Conservation (phyloP, 2,888 invertebrate genomes). For the Morpho helenor region DNA sequence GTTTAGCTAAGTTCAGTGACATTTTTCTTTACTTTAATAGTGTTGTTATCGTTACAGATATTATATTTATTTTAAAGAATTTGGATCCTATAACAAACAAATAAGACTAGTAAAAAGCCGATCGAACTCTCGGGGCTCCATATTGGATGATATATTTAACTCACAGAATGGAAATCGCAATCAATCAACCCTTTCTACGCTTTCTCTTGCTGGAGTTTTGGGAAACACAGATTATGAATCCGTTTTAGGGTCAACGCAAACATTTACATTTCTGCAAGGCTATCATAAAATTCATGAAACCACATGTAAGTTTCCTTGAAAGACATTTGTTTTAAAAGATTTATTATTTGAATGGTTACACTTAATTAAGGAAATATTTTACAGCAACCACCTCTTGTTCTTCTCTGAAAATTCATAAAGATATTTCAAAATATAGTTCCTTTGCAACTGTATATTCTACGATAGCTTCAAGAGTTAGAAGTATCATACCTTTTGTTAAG, state of each 20-base stretch:
- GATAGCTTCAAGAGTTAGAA: conserved; percentile 78
- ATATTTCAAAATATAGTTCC: conserved; percentile 56
- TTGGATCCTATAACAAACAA: conserved; percentile 74
- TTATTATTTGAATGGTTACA: background rate
- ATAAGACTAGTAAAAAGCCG: conserved; percentile 62
- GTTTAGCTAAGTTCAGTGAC: background rate
- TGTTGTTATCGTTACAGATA: conserved; percentile 59
- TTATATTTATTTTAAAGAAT: conserved; percentile 76
- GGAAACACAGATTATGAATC: conserved; percentile 53
- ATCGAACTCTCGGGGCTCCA: conserved; percentile 68
- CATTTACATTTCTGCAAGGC: conserved; percentile 42
- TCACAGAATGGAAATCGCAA: conserved; percentile 43
- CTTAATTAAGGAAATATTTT: conserved; percentile 16
- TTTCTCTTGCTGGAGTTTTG: conserved; percentile 47
- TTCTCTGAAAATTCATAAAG: conserved; percentile 68
- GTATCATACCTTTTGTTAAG: conserved; percentile 85
- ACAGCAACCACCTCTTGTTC: conserved; percentile 63
- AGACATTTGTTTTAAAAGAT: background rate
- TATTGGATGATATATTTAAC: conserved; percentile 59
- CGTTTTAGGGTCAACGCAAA: conserved; percentile 37
- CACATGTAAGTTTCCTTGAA: conserved; percentile 50
- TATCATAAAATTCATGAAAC: conserved; percentile 61
- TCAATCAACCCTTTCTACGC: conserved; percentile 41
- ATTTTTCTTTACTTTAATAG: background rate
- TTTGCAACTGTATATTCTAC: conserved; percentile 70